A percentile compares a stretch with the other conserved stretches of the same genome.
Evolutionary conservation across 2,888 invertebrate genomes (phyloP).

Genomic region (Spilosoma lubricipeda): DNA sequence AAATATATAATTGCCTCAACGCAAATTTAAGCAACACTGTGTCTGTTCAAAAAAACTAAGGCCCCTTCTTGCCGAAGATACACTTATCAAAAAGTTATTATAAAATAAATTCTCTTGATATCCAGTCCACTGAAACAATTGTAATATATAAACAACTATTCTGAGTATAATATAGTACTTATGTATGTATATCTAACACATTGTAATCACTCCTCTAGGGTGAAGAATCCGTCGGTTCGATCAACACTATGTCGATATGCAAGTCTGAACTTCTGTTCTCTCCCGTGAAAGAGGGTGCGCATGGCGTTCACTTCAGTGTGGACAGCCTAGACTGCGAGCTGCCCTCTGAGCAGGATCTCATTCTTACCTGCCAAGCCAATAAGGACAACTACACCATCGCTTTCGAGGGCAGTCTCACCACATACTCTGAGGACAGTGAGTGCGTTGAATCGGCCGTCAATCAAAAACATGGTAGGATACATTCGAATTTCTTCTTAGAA

Average conservation of each 20-base stretch:
- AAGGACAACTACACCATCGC: constrained; percentile 98
- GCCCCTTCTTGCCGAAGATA: too few species aligned
- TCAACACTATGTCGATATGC: constrained; percentile 95
- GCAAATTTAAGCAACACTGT: too few species aligned
- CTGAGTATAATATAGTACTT: background rate
- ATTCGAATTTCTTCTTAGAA: constrained; percentile 30
- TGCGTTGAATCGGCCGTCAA: constrained; percentile 85
- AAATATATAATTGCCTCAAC: too few species aligned
- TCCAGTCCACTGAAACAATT: background rate
- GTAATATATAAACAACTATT: background rate
- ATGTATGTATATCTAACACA: background rate
- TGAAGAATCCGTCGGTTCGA: constrained; percentile 91
- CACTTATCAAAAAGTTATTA: too few species aligned
- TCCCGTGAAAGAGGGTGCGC: constrained; percentile 93
- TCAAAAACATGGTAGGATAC: constrained; percentile 80
- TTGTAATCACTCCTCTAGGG: constrained; percentile 75
- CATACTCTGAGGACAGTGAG: constrained; percentile 94
- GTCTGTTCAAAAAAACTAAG: too few species aligned
- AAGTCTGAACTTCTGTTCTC: constrained; percentile 96
- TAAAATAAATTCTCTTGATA: too few species aligned
- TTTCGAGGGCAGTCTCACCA: constrained; percentile 94
- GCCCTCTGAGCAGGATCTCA: constrained; percentile 92
- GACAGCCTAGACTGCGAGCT: constrained; percentile 96
- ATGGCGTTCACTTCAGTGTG: constrained; percentile 93
- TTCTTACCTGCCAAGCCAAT: constrained; percentile 96